Base-by-base conservation (phyloP, 2,797 vertebrate species). In the Silurus aristotelis region DNA sequence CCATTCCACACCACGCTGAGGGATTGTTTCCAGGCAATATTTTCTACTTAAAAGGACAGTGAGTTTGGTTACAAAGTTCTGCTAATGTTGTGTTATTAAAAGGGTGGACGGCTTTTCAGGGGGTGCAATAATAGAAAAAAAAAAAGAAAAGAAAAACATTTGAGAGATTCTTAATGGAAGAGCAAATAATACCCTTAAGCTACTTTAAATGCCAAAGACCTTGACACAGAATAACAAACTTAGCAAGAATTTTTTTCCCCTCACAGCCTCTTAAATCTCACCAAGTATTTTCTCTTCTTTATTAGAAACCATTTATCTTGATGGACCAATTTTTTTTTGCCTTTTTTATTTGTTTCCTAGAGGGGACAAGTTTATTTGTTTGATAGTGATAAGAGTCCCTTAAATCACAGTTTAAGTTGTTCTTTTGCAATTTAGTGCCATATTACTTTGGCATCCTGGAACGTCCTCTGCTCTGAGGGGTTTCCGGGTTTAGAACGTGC, bases 231-330 rank as follows among this genome's bases (percentile, higher is more conserved):
- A 86, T 84, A 86, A 83, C 72, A 63, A 77, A 86, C 78, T 89
- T 87, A 84, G 86, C 76, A 75, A 63, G 75, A 67, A 83, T 84
- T 83, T 82, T 82, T 38, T 25, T 27, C 25, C 12, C 48, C 72
- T 46, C 79, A 79, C 77, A 76, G 66, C 82, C 78, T 87, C 88
- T 89, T 85, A 85, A 87, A 88, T 84, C 75, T 77, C 80, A 46
- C 80, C 27, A 83, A 82, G 82, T 86, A 78, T 86, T 89, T 84
- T 91, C 85, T 78, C 72, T 80, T 91, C 88, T 91, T 90, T 91
- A 89, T 90, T 91, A 89, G 85, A 89, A 85, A 85, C 86, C 85
- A 88, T 92, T 91, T 90, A 88, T 92, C 89, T 91, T 89, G 85
- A 90, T 89, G 87, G 83, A 82, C 63, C 76, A 68, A 80, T 87